phyloP scores from a whole-genome alignment of 2,113 vertebrate genomes.

The Myotis yumanensis region DNA sequence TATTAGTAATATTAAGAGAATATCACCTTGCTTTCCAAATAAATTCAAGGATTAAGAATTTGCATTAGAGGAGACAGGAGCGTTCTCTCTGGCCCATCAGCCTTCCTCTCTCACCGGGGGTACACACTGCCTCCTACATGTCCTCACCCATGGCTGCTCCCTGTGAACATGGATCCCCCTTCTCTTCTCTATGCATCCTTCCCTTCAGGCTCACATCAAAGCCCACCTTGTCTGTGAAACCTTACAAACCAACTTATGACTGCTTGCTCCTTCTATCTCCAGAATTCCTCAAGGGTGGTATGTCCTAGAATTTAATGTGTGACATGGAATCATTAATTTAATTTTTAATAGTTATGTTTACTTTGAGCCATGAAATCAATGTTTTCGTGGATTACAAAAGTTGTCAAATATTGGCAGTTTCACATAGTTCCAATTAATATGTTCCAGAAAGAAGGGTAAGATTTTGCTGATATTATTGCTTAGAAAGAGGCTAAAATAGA shows the following conservation, averaged over 20 bases:
- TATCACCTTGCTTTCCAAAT: neutral
- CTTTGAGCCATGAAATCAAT: slow-evolving; percentile 19
- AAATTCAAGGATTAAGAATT: neutral
- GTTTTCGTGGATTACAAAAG: slow-evolving; percentile 18
- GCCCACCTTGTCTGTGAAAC: neutral
- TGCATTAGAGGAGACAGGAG: neutral
- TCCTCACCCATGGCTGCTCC: neutral
- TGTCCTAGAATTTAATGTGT: neutral
- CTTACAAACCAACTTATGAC: neutral
- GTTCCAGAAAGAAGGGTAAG: neutral
- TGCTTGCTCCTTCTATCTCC: neutral
- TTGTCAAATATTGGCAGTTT: neutral
- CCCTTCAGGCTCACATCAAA: neutral
- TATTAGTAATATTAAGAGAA: neutral
- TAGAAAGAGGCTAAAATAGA: neutral
- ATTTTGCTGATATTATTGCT: neutral
- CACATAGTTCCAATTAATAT: neutral
- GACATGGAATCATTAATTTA: neutral
- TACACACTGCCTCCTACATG: rapidly evolving
- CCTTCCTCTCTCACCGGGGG: neutral
- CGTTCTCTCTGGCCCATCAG: rapidly evolving
- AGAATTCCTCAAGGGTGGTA: neutral
- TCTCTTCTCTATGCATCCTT: rapidly evolving
- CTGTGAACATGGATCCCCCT: rapidly evolving
- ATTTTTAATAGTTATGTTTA: slow-evolving; percentile 41